Conservation (phyloP, 1,140 invertebrate genomes). For the Drosophila pruinosa region DNA sequence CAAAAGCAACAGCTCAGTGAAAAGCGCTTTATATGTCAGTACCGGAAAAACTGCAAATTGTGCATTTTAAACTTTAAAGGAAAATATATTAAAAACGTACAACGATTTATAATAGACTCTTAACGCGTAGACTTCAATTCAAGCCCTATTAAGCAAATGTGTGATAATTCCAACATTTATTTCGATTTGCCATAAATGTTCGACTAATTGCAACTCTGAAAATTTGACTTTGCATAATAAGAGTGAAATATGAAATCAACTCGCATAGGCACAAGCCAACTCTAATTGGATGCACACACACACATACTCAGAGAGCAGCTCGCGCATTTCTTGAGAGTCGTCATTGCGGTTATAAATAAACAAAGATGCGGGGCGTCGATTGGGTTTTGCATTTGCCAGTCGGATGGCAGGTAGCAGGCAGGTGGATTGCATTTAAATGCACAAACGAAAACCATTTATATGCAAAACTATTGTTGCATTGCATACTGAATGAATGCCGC, state of each 20-base stretch:
- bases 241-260: slow-evolving; percentile 48
- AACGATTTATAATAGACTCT: slow-evolving; percentile 5
- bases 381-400: slow-evolving; percentile 33
- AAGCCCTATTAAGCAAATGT: neutral
- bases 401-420: slow-evolving; percentile 6
- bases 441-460: slow-evolving; percentile 81
- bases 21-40: slow-evolving; percentile 41
- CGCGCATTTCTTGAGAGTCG: slow-evolving; percentile 42
- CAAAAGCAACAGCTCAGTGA: neutral
- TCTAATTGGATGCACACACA: slow-evolving; percentile 47
- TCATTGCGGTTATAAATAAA: slow-evolving; percentile 52
- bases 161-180: slow-evolving; percentile 23
- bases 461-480: slow-evolving; percentile 82
- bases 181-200: slow-evolving; percentile 16
- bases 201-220: slow-evolving; percentile 31
- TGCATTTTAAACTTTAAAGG: slow-evolving; percentile 67
- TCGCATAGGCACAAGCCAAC: slow-evolving; percentile 13
- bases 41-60: slow-evolving; percentile 30
- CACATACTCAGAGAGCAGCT: neutral
- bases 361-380: slow-evolving; percentile 52
- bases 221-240: slow-evolving; percentile 57
- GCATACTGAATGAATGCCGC: slow-evolving; percentile 76
- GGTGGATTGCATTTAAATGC: slow-evolving; percentile 74
- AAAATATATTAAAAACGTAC: slow-evolving; percentile 39
- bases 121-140: no score